Evolutionary conservation across 2,888 invertebrate species (phyloP).

Genomic region (Hypena proboscidalis): DNA sequence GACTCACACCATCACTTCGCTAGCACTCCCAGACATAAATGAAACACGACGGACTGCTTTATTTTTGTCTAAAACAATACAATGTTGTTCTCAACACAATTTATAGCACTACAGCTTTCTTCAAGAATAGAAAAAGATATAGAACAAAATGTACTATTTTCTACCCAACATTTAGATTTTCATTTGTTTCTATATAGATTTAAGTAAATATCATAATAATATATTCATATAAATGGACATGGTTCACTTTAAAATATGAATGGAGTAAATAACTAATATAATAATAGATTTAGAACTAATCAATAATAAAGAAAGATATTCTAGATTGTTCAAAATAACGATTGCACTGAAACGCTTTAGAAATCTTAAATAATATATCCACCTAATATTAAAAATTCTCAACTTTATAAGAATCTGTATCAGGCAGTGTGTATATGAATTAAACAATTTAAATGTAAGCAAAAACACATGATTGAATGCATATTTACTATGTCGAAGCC

Average conservation of each 20-base stretch:
- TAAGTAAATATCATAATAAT: conserved; percentile 71
- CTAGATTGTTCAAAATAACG: conserved; percentile 76
- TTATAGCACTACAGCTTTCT: conserved; percentile 20
- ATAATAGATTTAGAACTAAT: conserved; percentile 58
- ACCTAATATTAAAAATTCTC: too few species aligned
- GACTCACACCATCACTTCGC: conserved; percentile 6
- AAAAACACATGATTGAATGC: too few species aligned
- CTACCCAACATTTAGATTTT: conserved; percentile 67
- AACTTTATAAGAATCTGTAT: too few species aligned
- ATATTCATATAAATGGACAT: conserved; percentile 75
- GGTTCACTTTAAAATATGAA: conserved; percentile 66
- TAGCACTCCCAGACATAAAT: conserved; percentile 20
- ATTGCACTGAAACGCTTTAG: conserved; percentile 82
- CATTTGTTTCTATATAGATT: conserved; percentile 60
- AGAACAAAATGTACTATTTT: too few species aligned
- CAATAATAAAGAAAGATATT: conserved; percentile 56
- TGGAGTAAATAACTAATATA: conserved; percentile 62
- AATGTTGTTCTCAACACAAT: background rate
- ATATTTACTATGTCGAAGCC: too few species aligned
- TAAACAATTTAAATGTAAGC: too few species aligned
- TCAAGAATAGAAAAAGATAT: too few species aligned
- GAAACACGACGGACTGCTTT: conserved; percentile 30
- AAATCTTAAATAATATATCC: too few species aligned
- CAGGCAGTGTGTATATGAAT: too few species aligned
- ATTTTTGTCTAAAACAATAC: conserved; percentile 24